Conservation (phyloP, 2,888 invertebrate species). For the Liodrosophila aerea region DNA sequence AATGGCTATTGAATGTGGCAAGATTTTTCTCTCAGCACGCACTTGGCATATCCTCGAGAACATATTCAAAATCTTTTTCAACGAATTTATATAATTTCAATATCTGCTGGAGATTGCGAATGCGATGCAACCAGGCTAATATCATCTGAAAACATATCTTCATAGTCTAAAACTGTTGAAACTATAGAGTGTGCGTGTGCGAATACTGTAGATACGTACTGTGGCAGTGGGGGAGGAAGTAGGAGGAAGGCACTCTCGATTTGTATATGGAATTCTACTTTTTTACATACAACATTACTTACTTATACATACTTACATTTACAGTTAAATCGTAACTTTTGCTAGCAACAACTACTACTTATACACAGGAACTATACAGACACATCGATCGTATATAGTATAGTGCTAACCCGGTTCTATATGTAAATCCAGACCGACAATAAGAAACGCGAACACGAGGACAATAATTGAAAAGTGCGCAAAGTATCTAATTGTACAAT, state of each 20-base stretch:
- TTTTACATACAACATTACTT: slow-evolving; percentile 58
- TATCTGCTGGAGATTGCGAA: slow-evolving; percentile 24
- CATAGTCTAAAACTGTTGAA: slow-evolving; percentile 71
- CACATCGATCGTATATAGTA: slow-evolving; percentile 7
- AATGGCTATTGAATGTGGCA: slow-evolving; percentile 17
- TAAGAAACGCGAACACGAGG: slow-evolving; percentile 56
- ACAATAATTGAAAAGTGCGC: slow-evolving; percentile 68
- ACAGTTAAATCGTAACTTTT: slow-evolving; percentile 66
- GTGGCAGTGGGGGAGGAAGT: neutral
- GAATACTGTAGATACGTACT: neutral
- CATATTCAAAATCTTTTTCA: slow-evolving; percentile 33
- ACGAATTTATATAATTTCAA: slow-evolving; percentile 63
- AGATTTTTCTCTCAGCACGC: slow-evolving; percentile 30
- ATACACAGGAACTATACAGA: slow-evolving; percentile 22
- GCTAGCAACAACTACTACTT: slow-evolving; percentile 61
- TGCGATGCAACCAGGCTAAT: slow-evolving; percentile 80
- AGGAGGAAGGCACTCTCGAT: slow-evolving; percentile 59
- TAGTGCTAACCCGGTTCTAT: slow-evolving; percentile 40
- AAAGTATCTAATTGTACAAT: slow-evolving; percentile 50
- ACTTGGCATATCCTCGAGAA: slow-evolving; percentile 50
- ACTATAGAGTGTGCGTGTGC: slow-evolving; percentile 41
- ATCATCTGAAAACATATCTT: slow-evolving; percentile 83
- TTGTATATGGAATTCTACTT: slow-evolving; percentile 68
- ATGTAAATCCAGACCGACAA: slow-evolving; percentile 58
- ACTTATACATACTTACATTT: slow-evolving; percentile 58